Evolutionary conservation across 2,888 invertebrate genomes (phyloP).

Genomic region (Syritta pipiens): DNA sequence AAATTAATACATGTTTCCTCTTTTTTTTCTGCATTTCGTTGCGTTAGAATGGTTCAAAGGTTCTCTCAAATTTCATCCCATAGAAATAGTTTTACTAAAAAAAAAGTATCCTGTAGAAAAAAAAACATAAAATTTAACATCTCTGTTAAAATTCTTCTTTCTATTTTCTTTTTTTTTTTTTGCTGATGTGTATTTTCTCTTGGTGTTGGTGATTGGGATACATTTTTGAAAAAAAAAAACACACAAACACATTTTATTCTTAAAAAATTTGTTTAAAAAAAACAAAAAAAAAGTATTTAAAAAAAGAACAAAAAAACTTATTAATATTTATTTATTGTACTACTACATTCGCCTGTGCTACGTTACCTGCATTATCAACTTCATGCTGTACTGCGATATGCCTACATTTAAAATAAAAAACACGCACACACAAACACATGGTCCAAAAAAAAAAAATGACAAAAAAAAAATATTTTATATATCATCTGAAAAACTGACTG

Average conservation of each 20-base stretch:
- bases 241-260: background rate
- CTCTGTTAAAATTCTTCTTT: no score
- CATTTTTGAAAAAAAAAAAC: background rate
- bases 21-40: no score
- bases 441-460: conserved; percentile 64
- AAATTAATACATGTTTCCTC: no score
- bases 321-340: conserved; percentile 52
- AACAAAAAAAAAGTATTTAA: background rate
- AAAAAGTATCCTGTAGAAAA: no score
- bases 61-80: no score
- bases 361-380: conserved; percentile 67
- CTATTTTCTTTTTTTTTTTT: no score
- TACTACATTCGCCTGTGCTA: conserved; percentile 62
- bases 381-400: conserved; percentile 65
- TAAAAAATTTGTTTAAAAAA: background rate
- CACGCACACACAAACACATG: conserved; percentile 59
- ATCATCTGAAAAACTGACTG: no score
- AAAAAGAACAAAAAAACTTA: conserved; percentile 2
- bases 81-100: no score
- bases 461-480: conserved; percentile 14
- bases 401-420: conserved; percentile 58
- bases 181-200: conserved; percentile 29
- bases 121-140: no score
- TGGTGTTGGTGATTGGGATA: conserved; percentile 34
- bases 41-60: no score